Evolutionary conservation across 2,797 vertebrate species (phyloP).

Genomic region (Helicolenus hilgendorfi): DNA sequence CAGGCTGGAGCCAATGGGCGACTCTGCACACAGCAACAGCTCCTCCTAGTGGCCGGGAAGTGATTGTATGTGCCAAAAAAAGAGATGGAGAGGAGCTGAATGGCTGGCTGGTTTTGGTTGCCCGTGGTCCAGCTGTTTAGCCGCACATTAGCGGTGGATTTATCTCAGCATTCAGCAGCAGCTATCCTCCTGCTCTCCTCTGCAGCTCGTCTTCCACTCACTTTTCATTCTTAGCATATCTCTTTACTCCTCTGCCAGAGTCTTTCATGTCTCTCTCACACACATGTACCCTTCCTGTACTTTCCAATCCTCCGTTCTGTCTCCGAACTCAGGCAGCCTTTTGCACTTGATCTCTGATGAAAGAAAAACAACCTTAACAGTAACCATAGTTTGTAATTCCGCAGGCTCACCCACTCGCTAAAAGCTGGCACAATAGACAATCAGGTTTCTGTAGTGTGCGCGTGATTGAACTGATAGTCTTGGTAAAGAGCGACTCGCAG

Average conservation of each 20-base stretch:
- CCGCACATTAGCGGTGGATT: conserved; percentile 49
- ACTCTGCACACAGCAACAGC: conserved; percentile 85
- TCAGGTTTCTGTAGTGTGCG: conserved; percentile 34
- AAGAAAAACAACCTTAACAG: conserved; percentile 67
- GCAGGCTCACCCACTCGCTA: conserved; percentile 29
- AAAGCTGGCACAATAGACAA: conserved; percentile 61
- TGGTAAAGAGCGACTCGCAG: conserved; percentile 49
- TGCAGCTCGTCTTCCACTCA: conserved; percentile 30
- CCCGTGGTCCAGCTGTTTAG: conserved; percentile 57
- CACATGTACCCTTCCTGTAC: conserved; percentile 32
- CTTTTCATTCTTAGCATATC: conserved; percentile 48
- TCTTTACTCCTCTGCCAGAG: conserved; percentile 35
- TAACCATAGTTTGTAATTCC: conserved; percentile 58
- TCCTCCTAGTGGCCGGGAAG: conserved; percentile 85
- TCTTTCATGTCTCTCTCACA: conserved; percentile 54
- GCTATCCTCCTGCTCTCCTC: conserved; percentile 2
- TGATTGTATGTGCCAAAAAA: not conserved
- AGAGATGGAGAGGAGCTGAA: conserved; percentile 22
- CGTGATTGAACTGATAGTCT: conserved; percentile 46
- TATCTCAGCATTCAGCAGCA: conserved; percentile 43
- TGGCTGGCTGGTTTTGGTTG: conserved; percentile 33
- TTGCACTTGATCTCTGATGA: conserved; percentile 78
- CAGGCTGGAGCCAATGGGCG: conserved; percentile 46
- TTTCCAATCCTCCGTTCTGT: conserved; percentile 44
- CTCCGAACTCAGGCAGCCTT: conserved; percentile 54